phyloP scores from a whole-genome alignment of 2,797 vertebrate genomes.

The Streptopelia turtur region DNA sequence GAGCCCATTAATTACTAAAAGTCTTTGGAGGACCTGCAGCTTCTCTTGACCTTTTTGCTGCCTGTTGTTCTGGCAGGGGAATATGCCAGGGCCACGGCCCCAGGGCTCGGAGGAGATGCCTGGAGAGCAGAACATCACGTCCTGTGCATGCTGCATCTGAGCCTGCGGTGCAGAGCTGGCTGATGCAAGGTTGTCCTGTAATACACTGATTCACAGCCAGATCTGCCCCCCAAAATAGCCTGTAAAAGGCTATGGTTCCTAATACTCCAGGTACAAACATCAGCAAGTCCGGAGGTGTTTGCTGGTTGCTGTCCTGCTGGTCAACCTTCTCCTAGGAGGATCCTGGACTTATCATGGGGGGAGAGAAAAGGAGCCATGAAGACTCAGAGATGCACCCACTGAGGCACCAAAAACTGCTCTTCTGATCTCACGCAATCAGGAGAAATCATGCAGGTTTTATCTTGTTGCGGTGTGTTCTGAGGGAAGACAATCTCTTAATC shows the following conservation, averaged over 20 bases:
- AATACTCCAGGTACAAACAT: not conserved
- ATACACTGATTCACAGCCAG: not conserved
- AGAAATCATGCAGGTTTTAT: not conserved
- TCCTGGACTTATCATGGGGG: not conserved
- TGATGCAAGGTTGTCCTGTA: not conserved
- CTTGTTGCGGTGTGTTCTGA: not conserved
- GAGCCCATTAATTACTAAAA: not conserved
- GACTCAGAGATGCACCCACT: not conserved
- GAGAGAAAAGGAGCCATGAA: not conserved
- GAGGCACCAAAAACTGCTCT: not conserved
- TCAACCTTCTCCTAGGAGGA: not conserved
- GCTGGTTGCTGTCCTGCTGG: not conserved
- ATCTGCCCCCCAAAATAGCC: not conserved
- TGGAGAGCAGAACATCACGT: not conserved
- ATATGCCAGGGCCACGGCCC: fast-evolving
- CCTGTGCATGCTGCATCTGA: not conserved
- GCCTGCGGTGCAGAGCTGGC: not conserved
- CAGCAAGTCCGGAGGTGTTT: not conserved
- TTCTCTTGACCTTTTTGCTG: not conserved
- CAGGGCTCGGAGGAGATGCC: fast-evolving
- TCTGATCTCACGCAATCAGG: not conserved
- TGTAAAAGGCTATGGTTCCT: not conserved
- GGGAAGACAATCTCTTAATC: not conserved
- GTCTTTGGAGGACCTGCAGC: not conserved
- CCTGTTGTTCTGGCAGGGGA: not conserved